Evolutionary conservation across 2,888 invertebrate species (phyloP).

Genomic region (Temnothorax ravouxi): DNA sequence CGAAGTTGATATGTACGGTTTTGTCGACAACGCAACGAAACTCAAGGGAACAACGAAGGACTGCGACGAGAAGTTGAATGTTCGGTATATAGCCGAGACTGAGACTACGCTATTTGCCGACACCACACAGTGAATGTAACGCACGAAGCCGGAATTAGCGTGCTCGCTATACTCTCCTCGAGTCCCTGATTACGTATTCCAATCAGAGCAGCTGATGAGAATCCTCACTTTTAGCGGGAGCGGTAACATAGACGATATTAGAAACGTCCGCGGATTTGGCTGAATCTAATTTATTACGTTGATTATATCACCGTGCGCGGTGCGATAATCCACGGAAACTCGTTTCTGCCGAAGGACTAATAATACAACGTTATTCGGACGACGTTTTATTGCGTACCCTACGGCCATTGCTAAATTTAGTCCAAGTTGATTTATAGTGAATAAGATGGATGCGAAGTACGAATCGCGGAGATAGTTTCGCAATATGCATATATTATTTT

Average conservation of each 20-base stretch:
- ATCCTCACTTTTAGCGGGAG: conserved; percentile 67
- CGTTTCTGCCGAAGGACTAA: conserved; percentile 43
- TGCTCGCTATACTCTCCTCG: conserved; percentile 64
- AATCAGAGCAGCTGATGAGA: conserved; percentile 73
- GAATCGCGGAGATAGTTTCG: conserved; percentile 7
- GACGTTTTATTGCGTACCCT: conserved; percentile 33
- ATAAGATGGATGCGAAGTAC: conserved; percentile 11
- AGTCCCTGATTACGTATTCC: conserved; percentile 73
- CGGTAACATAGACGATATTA: conserved; percentile 60
- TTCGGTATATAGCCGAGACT: conserved; percentile 12
- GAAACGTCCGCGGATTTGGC: conserved; percentile 57
- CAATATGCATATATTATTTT: conserved; percentile 25
- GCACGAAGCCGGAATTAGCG: conserved; percentile 67
- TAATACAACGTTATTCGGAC: conserved; percentile 34
- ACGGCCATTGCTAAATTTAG: conserved; percentile 34
- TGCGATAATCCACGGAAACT: conserved; percentile 52
- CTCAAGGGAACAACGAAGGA: conserved; percentile 23
- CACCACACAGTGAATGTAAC: conserved; percentile 50
- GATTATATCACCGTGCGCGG: conserved; percentile 50
- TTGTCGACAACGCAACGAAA: conserved; percentile 22
- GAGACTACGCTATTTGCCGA: conserved; percentile 40
- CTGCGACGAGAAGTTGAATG: conserved; percentile 48
- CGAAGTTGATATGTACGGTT: conserved; percentile 33
- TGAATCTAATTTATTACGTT: conserved; percentile 61
- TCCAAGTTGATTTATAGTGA: conserved; percentile 38